phyloP scores from a whole-genome alignment of 2,113 vertebrate species.

The Brachionichthys hirsutus region DNA sequence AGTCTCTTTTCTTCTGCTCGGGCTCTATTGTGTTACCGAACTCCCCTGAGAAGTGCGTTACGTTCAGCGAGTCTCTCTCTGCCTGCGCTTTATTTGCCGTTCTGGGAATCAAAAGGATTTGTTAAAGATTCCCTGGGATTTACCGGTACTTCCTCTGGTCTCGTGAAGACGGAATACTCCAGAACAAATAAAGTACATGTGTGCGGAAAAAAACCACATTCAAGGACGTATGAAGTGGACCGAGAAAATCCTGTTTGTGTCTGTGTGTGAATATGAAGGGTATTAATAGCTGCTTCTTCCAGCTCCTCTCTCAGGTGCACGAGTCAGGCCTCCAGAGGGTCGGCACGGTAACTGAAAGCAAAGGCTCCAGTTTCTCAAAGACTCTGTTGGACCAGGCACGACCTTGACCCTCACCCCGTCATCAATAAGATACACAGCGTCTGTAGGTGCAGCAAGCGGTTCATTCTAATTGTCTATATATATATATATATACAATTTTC shows the following conservation, averaged over 20 bases:
- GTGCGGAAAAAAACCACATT: neutral
- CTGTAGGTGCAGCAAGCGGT: too few relatives aligned
- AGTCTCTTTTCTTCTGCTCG: slow-evolving; percentile 45
- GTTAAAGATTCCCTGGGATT: slow-evolving; percentile 44
- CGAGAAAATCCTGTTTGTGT: slow-evolving; percentile 14
- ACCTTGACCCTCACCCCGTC: slow-evolving; percentile 29
- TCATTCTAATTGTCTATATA: too few relatives aligned
- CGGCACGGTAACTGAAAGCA: slow-evolving; percentile 15
- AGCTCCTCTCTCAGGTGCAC: slow-evolving; percentile 18
- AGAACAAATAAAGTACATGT: slow-evolving; percentile 26
- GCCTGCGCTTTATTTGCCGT: slow-evolving; percentile 24
- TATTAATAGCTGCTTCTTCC: slow-evolving; percentile 34
- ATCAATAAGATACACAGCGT: slow-evolving; percentile 5
- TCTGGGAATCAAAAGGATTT: slow-evolving; percentile 43
- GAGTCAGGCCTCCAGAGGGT: slow-evolving; percentile 23
- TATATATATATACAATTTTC: too few relatives aligned
- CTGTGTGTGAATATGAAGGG: neutral
- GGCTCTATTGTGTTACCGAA: slow-evolving; percentile 43
- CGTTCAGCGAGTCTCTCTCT: slow-evolving; percentile 44
- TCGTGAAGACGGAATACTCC: slow-evolving; percentile 5
- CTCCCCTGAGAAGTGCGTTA: slow-evolving; percentile 40
- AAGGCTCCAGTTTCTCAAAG: slow-evolving; percentile 54
- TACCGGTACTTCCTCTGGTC: slow-evolving; percentile 11
- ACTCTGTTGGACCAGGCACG: slow-evolving; percentile 28
- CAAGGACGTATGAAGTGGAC: slow-evolving; percentile 26